Evolutionary conservation across 2,797 vertebrate species (phyloP).

Genomic region (Oryzias sinensis): DNA sequence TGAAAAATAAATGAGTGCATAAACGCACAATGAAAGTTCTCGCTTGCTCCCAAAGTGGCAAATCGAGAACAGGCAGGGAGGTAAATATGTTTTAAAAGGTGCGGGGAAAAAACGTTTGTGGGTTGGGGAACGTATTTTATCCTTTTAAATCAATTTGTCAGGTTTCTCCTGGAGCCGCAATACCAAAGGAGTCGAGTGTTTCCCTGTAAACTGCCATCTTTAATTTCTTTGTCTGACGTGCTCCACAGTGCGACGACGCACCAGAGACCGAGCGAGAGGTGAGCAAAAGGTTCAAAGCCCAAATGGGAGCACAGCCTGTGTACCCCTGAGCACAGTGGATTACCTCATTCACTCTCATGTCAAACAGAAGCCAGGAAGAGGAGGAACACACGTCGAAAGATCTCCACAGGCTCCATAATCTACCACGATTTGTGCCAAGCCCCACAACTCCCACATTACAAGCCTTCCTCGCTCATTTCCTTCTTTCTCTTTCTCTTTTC

Average conservation of each 20-base stretch:
- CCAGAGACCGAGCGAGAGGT: constrained; percentile 69
- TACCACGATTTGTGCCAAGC: constrained; percentile 60
- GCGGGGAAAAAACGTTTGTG: constrained; percentile 54
- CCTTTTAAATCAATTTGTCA: constrained; percentile 78
- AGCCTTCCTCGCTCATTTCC: constrained; percentile 49
- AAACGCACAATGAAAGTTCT: constrained; percentile 43
- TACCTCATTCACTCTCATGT: constrained; percentile 71
- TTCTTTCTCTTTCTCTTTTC: constrained; percentile 67
- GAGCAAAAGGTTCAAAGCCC: constrained; percentile 76
- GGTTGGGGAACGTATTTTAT: constrained; percentile 62
- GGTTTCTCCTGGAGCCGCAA: constrained; percentile 52
- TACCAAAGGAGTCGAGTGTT: constrained; percentile 69
- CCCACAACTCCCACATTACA: constrained; percentile 53
- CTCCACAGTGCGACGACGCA: constrained; percentile 57
- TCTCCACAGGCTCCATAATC: constrained; percentile 72
- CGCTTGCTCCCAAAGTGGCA: constrained; percentile 62
- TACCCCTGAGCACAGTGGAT: constrained; percentile 65
- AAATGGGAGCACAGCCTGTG: constrained; percentile 66
- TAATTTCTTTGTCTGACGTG: constrained; percentile 78
- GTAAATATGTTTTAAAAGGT: constrained; percentile 76
- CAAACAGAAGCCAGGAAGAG: constrained; percentile 67
- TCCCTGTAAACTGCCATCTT: constrained; percentile 79
- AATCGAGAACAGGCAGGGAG: constrained; percentile 58
- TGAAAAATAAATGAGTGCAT: constrained; percentile 68
- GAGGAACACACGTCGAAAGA: constrained; percentile 73